These are phyloP conservation scores for Xanthostigma xanthostigma DNA, from an alignment of 2,888 invertebrate species.

Conservation along the genomic window DNA sequence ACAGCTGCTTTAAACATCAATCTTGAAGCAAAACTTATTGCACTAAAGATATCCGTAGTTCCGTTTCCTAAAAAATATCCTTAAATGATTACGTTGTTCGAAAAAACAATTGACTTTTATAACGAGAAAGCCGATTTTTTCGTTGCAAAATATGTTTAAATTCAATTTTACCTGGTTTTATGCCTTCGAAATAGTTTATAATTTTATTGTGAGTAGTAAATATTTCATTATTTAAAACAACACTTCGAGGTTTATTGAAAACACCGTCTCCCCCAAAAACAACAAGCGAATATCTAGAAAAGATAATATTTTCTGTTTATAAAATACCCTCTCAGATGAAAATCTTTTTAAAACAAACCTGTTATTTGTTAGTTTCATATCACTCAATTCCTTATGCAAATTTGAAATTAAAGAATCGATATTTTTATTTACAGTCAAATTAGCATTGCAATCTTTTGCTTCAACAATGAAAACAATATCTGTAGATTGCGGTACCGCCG, in stretches of 20 bases:
- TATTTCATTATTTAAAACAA: constrained; percentile 53
- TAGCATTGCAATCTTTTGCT: constrained; percentile 67
- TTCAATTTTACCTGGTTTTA: constrained; percentile 41
- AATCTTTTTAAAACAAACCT: constrained; percentile 30
- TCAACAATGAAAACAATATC: constrained; percentile 85
- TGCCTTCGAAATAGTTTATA: constrained; percentile 49
- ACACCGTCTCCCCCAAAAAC: constrained; percentile 70
- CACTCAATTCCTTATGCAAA: constrained; percentile 52
- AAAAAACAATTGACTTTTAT: too few relatives aligned
- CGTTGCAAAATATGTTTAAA: neutral
- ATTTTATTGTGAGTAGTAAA: constrained; percentile 52
- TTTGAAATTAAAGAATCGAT: constrained; percentile 51
- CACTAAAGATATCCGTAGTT: constrained; percentile 57
- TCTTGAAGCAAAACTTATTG: constrained; percentile 54
- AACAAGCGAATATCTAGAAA: constrained; percentile 59
- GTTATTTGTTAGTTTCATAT: constrained; percentile 47
- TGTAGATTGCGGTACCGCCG: constrained; percentile 46
- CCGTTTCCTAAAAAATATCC: constrained; percentile 29
- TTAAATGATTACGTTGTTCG: too few relatives aligned
- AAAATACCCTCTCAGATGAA: neutral
- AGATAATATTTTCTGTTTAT: constrained; percentile 1
- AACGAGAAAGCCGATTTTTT: too few relatives aligned
- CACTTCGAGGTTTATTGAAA: constrained; percentile 52
- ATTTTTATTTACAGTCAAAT: constrained; percentile 47
- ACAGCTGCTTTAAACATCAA: constrained; percentile 71